phyloP scores from a whole-genome alignment of 2,113 vertebrate species.

The Scomber japonicus region DNA sequence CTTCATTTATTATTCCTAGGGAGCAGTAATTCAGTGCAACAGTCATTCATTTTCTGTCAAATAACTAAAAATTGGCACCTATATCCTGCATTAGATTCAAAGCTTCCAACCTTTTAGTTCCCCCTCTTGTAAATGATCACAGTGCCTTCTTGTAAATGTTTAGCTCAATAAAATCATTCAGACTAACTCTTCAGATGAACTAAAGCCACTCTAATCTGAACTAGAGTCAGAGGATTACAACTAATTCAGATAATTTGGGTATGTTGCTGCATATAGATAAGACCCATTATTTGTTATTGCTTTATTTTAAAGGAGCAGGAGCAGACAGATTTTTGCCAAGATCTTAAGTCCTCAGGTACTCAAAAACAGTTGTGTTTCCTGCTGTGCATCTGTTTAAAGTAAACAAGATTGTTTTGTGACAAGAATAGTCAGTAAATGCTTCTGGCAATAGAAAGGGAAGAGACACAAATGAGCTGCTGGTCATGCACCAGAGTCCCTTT shows the following conservation, averaged over 20 bases:
- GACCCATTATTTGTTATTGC: not conserved
- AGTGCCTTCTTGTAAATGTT: slow-evolving; percentile 2
- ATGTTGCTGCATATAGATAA: not conserved
- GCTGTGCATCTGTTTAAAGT: not conserved
- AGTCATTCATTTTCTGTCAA: slow-evolving; percentile 47
- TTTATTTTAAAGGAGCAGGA: not conserved
- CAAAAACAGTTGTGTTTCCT: not conserved
- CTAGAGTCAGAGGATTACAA: not conserved
- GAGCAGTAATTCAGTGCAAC: slow-evolving; percentile 23
- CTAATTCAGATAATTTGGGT: slow-evolving; percentile 3
- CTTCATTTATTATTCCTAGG: slow-evolving; percentile 38
- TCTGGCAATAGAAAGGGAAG: not conserved
- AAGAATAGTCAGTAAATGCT: slow-evolving; percentile 11
- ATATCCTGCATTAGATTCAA: not conserved
- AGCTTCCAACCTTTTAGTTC: slow-evolving; percentile 28
- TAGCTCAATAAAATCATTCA: slow-evolving; percentile 26
- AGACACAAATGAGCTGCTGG: slow-evolving; percentile 12
- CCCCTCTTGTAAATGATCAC: slow-evolving; percentile 15
- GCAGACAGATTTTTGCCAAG: not conserved
- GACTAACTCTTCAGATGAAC: slow-evolving; percentile 1
- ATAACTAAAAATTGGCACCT: slow-evolving; percentile 34
- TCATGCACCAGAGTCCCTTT: not conserved
- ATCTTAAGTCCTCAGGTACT: not conserved
- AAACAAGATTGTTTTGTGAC: not conserved
- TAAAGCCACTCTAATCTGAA: slow-evolving; percentile 7